phyloP scores from a whole-genome alignment of 2,888 invertebrate species.

The Mayetiola destructor region DNA sequence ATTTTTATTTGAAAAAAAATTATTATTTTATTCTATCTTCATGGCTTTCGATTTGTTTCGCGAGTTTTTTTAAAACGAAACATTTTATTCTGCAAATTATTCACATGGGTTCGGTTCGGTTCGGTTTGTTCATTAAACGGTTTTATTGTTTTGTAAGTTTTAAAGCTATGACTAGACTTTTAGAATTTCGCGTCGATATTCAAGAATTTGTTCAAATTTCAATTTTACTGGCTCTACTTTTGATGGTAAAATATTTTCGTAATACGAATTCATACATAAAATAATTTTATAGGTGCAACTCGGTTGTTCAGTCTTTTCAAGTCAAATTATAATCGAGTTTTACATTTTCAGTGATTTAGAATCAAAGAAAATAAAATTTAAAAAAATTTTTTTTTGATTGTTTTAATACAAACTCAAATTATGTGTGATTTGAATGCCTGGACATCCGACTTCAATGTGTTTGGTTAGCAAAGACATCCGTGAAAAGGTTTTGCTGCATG shows the following conservation, averaged over 20 bases:
- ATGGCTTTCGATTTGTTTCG: slow-evolving; percentile 3
- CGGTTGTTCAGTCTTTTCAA: too few relatives aligned
- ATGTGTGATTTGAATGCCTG: slow-evolving; percentile 30
- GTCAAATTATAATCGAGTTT: too few relatives aligned
- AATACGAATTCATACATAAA: too few relatives aligned
- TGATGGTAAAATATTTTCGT: too few relatives aligned
- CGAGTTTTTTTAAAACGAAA: slow-evolving; percentile 1
- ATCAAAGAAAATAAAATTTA: too few relatives aligned
- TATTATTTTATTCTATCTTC: neutral
- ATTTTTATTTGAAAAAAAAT: neutral
- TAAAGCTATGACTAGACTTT: slow-evolving; percentile 8
- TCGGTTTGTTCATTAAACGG: neutral
- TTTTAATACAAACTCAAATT: slow-evolving; percentile 4
- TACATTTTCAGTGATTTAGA: too few relatives aligned
- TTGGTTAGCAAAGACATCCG: slow-evolving; percentile 91
- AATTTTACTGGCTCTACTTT: too few relatives aligned
- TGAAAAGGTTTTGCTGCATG: slow-evolving; percentile 91
- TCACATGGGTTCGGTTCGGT: too few relatives aligned
- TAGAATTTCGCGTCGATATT: too few relatives aligned
- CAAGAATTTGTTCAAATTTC: too few relatives aligned
- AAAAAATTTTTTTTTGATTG: too few relatives aligned
- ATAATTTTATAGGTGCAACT: too few relatives aligned
- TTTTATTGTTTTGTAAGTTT: neutral
- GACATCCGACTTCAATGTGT: slow-evolving; percentile 83
- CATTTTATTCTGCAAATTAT: neutral